Percentiles rank a stretch among this genome's conserved stretches.
These are phyloP conservation scores for Toxotes chatareus DNA, from an alignment of 2,113 vertebrate genomes.

Conservation along the genomic window DNA sequence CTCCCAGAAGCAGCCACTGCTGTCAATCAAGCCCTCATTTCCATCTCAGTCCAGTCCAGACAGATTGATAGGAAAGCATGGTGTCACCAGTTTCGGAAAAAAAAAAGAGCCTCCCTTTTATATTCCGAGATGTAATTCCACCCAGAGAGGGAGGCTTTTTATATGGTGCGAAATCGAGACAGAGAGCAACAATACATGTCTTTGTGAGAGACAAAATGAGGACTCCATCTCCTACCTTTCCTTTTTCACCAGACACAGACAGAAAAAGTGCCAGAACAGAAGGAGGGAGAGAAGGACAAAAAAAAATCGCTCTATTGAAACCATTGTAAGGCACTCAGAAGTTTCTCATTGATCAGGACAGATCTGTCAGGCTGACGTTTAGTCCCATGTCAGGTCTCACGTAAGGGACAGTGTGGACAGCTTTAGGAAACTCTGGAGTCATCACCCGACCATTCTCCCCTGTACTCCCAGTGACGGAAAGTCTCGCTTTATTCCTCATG, in stretches of 20 bases:
- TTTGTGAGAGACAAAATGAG: constrained; percentile 64
- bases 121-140: constrained; percentile 66
- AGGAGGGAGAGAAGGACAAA: constrained; percentile 23
- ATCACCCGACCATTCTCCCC: constrained; percentile 98
- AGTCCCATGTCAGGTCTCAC: constrained; percentile 98
- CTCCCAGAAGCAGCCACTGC: constrained; percentile 63
- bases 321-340: constrained; percentile 99
- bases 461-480: constrained; percentile 98
- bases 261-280: constrained; percentile 54
- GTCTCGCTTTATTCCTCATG: constrained; percentile 96
- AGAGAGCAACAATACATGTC: constrained; percentile 65
- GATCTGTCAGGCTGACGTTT: constrained; percentile 99
- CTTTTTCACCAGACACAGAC: constrained; percentile 67
- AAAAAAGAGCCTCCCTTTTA: constrained; percentile 65
- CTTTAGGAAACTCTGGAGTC: constrained; percentile 99
- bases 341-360: constrained; percentile 97
- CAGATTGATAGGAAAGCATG: constrained; percentile 66
- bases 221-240: constrained; percentile 61
- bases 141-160: constrained; percentile 55
- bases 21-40: constrained; percentile 76
- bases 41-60: constrained; percentile 65
- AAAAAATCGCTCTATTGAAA: constrained; percentile 89
- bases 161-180: constrained; percentile 66
- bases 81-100: constrained; percentile 69
- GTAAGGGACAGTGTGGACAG: constrained; percentile 97